A percentile compares a stretch with the other conserved stretches of the same genome.
Evolutionary conservation across 2,113 vertebrate genomes (phyloP).

Genomic region (Takifugu bimaculatus): DNA sequence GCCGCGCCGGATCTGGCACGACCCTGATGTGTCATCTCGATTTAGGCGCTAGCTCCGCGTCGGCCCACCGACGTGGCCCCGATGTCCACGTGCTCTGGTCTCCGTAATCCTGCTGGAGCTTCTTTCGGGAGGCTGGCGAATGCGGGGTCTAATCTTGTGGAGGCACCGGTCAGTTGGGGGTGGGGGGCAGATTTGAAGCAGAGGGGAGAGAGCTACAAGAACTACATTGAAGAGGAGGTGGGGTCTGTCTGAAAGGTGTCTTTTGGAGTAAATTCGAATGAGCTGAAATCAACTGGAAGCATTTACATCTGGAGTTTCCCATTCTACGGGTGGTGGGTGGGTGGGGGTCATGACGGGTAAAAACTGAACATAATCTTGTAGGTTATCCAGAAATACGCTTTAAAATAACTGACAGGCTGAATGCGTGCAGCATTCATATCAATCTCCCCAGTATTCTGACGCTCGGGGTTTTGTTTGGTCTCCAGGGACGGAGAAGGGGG

Average conservation of each 20-base stretch:
- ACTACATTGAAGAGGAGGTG: not conserved
- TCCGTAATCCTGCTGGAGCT: constrained; percentile 56
- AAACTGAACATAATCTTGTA: not conserved
- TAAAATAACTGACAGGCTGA: constrained; percentile 24
- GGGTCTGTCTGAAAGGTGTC: constrained; percentile 22
- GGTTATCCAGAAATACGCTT: constrained; percentile 19
- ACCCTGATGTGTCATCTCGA: constrained; percentile 69
- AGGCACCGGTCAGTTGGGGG: constrained; percentile 58
- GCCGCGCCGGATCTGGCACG: constrained; percentile 54
- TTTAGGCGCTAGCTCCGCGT: constrained; percentile 53
- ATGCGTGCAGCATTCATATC: constrained; percentile 40
- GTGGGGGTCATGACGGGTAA: constrained; percentile 5
- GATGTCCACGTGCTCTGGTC: constrained; percentile 45
- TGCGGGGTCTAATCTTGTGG: constrained; percentile 56
- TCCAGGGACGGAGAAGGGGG: constrained; percentile 14
- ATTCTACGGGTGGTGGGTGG: too few relatives aligned
- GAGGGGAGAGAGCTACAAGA: constrained; percentile 25
- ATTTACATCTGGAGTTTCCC: constrained; percentile 4
- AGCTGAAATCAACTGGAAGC: constrained; percentile 26
- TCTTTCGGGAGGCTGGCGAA: constrained; percentile 60
- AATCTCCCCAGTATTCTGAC: constrained; percentile 42
- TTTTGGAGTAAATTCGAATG: constrained; percentile 34
- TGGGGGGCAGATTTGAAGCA: constrained; percentile 1
- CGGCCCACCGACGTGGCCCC: constrained; percentile 21
- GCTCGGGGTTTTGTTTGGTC: constrained; percentile 54